phyloP scores from a whole-genome alignment of 2,113 vertebrate species.

The Phalacrocorax aristotelis region DNA sequence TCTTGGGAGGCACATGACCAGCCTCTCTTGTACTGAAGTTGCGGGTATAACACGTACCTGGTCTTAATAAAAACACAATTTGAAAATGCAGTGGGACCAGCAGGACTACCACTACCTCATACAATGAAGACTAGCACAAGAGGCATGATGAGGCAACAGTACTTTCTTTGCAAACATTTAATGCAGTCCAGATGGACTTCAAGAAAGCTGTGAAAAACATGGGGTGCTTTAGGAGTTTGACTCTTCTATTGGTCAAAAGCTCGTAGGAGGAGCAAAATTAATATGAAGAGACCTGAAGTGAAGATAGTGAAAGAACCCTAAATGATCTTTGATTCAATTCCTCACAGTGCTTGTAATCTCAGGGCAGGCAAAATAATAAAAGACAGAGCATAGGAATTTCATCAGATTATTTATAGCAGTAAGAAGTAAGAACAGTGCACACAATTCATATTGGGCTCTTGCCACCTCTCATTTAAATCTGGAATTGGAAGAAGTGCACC shows the following conservation, averaged over 20 bases:
- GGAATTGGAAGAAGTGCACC: background rate
- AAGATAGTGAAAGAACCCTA: background rate
- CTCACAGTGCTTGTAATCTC: background rate
- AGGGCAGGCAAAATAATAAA: conserved; percentile 21
- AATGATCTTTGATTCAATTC: background rate
- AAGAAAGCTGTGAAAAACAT: conserved; percentile 35
- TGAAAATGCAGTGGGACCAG: background rate
- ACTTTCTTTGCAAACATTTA: background rate
- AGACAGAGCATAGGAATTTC: conserved; percentile 2
- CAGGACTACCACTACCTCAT: background rate
- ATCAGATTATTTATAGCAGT: conserved; percentile 19
- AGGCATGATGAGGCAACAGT: background rate
- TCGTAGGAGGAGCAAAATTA: background rate
- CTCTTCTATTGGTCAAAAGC: background rate
- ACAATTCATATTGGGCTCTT: conserved; percentile 6
- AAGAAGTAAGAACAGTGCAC: background rate
- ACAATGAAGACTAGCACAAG: background rate
- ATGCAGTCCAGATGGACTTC: conserved; percentile 26
- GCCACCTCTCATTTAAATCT: background rate
- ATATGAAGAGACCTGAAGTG: background rate
- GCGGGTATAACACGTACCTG: background rate
- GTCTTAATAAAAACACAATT: background rate
- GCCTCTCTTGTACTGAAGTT: background rate
- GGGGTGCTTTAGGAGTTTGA: background rate
- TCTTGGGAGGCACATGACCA: background rate